phyloP scores from a whole-genome alignment of 2,797 vertebrate species.

The Buphagus erythrorhynchus region DNA sequence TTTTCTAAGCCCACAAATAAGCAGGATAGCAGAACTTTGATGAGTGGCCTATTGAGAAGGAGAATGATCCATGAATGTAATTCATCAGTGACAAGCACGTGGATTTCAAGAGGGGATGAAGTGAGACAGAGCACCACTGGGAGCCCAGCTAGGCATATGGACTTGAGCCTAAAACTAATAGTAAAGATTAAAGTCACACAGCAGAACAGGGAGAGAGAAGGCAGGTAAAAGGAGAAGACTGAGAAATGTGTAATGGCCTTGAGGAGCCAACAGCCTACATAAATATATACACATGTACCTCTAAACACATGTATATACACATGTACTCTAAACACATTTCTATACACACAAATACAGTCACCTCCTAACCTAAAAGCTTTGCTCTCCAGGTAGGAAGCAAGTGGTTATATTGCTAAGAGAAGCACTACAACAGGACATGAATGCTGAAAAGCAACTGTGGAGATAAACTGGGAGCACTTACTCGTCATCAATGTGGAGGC shows the following conservation, averaged over 20 bases:
- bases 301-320: neutral
- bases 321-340: neutral
- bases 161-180: neutral
- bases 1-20: neutral
- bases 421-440: neutral
- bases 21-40: neutral
- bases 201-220: neutral
- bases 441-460: rapidly evolving
- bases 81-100: neutral
- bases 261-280: neutral
- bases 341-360: neutral
- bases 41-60: rapidly evolving
- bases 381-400: neutral
- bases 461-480: neutral
- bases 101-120: neutral
- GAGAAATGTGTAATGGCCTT: rapidly evolving
- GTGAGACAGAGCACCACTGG: neutral
- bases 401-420: neutral
- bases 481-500: rapidly evolving
- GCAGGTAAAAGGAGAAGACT: neutral
- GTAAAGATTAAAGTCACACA: neutral
- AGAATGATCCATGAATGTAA: neutral
- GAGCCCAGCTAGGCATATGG: neutral
- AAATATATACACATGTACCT: neutral
- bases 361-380: neutral